Evolutionary conservation across 1,140 invertebrate species (phyloP).

Genomic region (Hycleus phaleratus): DNA sequence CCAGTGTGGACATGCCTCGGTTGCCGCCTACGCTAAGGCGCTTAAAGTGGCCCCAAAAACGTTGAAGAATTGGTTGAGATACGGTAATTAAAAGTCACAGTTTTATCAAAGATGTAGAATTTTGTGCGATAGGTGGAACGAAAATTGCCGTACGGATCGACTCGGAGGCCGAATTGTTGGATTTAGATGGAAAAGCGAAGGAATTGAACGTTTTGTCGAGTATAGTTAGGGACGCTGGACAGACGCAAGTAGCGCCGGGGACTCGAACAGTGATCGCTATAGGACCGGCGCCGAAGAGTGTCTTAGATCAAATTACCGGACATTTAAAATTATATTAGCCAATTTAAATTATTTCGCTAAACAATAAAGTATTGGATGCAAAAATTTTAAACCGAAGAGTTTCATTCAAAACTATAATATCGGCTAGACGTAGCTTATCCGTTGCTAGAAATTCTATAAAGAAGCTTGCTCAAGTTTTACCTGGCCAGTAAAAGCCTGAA

Average conservation of each 20-base stretch:
- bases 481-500: too few species aligned
- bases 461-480: too few species aligned
- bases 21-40: slow-evolving; percentile 67
- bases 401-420: too few species aligned
- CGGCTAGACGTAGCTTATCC: too few species aligned
- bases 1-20: slow-evolving; percentile 86
- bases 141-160: slow-evolving; percentile 51
- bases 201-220: slow-evolving; percentile 59
- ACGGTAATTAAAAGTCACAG: slow-evolving; percentile 42
- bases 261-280: slow-evolving; percentile 82
- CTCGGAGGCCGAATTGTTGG: slow-evolving; percentile 55
- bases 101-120: background rate
- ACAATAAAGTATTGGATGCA: too few species aligned
- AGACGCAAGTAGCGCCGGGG: slow-evolving; percentile 77
- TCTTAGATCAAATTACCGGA: slow-evolving; percentile 77
- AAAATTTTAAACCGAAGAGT: too few species aligned
- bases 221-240: slow-evolving; percentile 78
- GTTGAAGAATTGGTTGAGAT: slow-evolving; percentile 65
- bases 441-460: too few species aligned
- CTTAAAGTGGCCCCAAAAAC: slow-evolving; percentile 52
- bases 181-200: slow-evolving; percentile 60
- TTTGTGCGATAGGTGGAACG: slow-evolving; percentile 32
- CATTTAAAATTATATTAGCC: slow-evolving; percentile 76
- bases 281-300: slow-evolving; percentile 70
- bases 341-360: background rate